phyloP scores from a whole-genome alignment of 2,113 vertebrate genomes.

The Eclectus roratus region DNA sequence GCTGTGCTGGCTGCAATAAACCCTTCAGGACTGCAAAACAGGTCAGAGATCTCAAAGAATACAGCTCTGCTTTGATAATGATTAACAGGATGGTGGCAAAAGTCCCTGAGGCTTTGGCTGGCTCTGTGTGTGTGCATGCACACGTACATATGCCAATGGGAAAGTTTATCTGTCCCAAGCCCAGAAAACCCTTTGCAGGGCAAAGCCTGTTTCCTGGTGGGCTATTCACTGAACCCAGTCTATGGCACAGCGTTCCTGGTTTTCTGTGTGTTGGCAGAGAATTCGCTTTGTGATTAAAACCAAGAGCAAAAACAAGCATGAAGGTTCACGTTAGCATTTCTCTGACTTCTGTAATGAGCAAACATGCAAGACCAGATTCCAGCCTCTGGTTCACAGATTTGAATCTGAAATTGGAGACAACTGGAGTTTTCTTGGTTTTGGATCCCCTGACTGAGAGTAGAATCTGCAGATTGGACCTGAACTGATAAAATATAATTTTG shows the following conservation, averaged over 20 bases:
- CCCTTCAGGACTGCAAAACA: conserved; percentile 51
- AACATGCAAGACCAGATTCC: not conserved
- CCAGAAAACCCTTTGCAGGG: conserved; percentile 10
- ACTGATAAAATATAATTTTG: not conserved
- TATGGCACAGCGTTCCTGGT: not conserved
- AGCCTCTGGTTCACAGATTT: not conserved
- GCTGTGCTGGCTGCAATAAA: conserved; percentile 70
- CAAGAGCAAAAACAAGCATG: not conserved
- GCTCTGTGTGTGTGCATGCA: not conserved
- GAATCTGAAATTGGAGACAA: not conserved
- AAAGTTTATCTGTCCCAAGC: conserved; percentile 48
- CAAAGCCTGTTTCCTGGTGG: not conserved
- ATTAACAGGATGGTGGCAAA: conserved; percentile 72
- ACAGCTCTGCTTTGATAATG: conserved; percentile 60
- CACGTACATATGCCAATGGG: not conserved
- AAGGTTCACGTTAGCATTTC: not conserved
- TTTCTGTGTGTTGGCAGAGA: not conserved
- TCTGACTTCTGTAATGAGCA: not conserved
- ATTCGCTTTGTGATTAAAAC: not conserved
- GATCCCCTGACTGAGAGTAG: not conserved
- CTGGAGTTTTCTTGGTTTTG: not conserved
- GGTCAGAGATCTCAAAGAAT: conserved; percentile 63
- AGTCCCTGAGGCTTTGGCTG: conserved; percentile 34
- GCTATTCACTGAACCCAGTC: not conserved
- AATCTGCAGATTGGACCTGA: not conserved